A percentile compares a stretch with the other conserved stretches of the same genome.
These are phyloP conservation scores for Synaphobranchus kaupii DNA, from an alignment of 2,797 vertebrate species.

Conservation along the genomic window DNA sequence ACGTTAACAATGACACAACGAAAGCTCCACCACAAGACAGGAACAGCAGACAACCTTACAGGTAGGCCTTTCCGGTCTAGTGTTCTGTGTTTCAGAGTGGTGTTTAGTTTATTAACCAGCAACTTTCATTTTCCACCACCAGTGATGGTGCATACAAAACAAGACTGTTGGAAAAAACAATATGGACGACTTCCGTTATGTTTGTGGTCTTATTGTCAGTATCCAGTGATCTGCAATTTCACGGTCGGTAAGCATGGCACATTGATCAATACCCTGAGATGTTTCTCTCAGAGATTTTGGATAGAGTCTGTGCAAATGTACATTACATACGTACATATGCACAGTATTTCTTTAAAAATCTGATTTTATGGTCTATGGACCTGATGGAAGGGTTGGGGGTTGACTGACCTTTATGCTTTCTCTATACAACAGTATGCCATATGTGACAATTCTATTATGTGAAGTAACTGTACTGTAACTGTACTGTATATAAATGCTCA, in stretches of 20 bases:
- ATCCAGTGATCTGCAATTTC: background rate
- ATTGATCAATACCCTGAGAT: constrained; percentile 4
- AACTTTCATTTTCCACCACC: background rate
- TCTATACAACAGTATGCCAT: background rate
- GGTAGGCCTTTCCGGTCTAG: too few relatives aligned
- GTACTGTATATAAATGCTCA: background rate
- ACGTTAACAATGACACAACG: too few relatives aligned
- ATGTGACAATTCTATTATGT: background rate
- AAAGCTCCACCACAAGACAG: too few relatives aligned
- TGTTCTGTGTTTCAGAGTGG: too few relatives aligned
- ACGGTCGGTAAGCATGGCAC: background rate
- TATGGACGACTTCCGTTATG: background rate
- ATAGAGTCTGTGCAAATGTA: background rate
- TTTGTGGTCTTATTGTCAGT: background rate
- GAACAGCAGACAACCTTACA: too few relatives aligned
- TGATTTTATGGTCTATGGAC: constrained; percentile 29
- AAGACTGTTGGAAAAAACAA: background rate
- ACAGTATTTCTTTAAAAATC: constrained; percentile 5
- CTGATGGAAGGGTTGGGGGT: constrained; percentile 38
- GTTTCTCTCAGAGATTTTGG: background rate
- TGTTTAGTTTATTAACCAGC: too few relatives aligned
- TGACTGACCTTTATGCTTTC: constrained; percentile 34
- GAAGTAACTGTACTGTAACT: background rate
- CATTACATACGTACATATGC: background rate
- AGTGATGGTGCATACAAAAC: background rate